phyloP scores from a whole-genome alignment of 2,888 invertebrate genomes.

The Seira musarum region DNA sequence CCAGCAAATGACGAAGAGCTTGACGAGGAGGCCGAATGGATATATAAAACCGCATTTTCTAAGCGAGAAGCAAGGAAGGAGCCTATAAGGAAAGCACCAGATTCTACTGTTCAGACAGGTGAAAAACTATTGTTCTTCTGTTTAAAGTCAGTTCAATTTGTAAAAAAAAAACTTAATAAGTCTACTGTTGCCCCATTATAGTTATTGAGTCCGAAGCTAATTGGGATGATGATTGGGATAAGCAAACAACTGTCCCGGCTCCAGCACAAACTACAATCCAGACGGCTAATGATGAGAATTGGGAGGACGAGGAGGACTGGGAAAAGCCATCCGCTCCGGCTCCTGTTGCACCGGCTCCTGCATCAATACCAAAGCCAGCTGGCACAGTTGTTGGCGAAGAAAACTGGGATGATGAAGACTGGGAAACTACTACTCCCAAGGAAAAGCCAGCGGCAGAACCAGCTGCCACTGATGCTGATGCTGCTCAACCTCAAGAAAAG shows the following conservation, averaged over 20 bases:
- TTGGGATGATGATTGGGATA: constrained; percentile 61
- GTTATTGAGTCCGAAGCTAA: constrained; percentile 46
- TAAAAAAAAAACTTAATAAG: too few relatives aligned
- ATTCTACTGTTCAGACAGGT: constrained; percentile 22
- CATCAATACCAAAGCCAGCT: constrained; percentile 41
- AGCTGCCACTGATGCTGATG: not conserved
- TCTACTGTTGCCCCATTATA: not conserved
- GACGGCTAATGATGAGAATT: constrained; percentile 40
- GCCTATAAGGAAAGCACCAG: constrained; percentile 35
- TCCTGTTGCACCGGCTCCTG: constrained; percentile 14
- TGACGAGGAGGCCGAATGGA: constrained; percentile 97
- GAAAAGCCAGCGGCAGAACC: constrained; percentile 26
- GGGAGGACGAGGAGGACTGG: constrained; percentile 64
- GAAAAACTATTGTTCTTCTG: not conserved
- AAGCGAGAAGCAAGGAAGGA: constrained; percentile 73
- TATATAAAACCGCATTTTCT: constrained; percentile 93
- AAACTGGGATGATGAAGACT: constrained; percentile 60
- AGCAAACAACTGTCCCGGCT: constrained; percentile 46
- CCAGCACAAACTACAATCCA: constrained; percentile 42
- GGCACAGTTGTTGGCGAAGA: constrained; percentile 44
- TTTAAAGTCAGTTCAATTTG: too few relatives aligned
- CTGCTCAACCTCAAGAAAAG: constrained; percentile 35
- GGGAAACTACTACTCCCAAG: constrained; percentile 52
- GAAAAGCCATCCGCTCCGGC: constrained; percentile 33
- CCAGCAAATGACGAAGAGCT: constrained; percentile 88